A percentile compares a stretch with the other conserved stretches of the same genome.
phyloP scores from a whole-genome alignment of 2,797 vertebrate genomes.

The Platyrinchus mystaceus region DNA sequence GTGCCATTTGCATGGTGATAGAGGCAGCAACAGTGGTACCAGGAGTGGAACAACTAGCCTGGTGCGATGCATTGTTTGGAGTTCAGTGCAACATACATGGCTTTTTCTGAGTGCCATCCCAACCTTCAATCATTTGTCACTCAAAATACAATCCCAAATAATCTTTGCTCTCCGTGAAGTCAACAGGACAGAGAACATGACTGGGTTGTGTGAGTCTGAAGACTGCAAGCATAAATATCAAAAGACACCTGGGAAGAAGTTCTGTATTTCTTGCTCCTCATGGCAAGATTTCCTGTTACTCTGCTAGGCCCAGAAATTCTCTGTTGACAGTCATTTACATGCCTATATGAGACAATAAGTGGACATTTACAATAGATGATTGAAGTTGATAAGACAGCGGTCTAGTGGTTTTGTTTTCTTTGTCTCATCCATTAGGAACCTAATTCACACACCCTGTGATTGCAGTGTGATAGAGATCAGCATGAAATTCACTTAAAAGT shows the following conservation, averaged over 20 bases:
- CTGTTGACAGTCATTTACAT: background rate
- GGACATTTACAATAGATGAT: background rate
- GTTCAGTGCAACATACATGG: background rate
- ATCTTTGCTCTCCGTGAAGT: background rate
- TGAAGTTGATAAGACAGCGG: background rate
- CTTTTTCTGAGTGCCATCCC: background rate
- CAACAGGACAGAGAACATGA: background rate
- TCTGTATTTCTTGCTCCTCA: background rate
- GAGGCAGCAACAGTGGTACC: background rate
- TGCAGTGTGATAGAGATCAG: background rate
- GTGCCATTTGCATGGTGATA: background rate
- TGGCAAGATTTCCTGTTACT: background rate
- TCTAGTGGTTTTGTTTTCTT: background rate
- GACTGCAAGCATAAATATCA: background rate
- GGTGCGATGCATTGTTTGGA: rapidly evolving
- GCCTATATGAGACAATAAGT: background rate
- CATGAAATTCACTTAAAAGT: background rate
- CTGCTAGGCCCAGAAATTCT: background rate
- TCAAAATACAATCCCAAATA: background rate
- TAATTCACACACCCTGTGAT: background rate
- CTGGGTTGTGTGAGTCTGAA: background rate
- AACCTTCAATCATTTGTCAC: background rate
- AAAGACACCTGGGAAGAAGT: background rate
- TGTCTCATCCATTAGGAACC: background rate
- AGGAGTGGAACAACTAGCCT: background rate